phyloP scores from a whole-genome alignment of 2,888 invertebrate species.

The Tupiocoris notatus region DNA sequence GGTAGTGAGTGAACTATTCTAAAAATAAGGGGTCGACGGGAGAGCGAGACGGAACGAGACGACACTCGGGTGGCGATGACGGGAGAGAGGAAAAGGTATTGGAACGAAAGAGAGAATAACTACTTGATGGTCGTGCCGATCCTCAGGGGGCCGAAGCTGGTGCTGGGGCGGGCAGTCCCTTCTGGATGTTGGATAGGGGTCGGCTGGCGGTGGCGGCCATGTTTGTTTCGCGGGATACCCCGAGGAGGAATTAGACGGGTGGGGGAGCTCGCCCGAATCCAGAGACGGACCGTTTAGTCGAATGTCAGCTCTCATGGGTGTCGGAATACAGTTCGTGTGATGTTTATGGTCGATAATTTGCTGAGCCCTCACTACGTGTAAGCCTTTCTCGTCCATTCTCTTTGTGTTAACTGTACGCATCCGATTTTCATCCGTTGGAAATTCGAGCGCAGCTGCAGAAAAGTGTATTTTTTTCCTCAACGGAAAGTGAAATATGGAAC shows the following conservation, averaged over 20 bases:
- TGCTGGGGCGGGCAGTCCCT: slow-evolving; percentile 10
- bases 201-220: slow-evolving; percentile 23
- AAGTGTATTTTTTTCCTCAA: background rate
- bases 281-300: slow-evolving; percentile 21
- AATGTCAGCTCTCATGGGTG: slow-evolving; percentile 36
- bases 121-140: background rate
- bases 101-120: background rate
- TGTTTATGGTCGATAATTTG: slow-evolving; percentile 48
- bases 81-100: background rate
- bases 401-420: background rate
- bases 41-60: background rate
- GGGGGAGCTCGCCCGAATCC: background rate
- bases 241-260: background rate
- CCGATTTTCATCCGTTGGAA: slow-evolving; percentile 13
- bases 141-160: background rate
- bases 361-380: slow-evolving; percentile 46
- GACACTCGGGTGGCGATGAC: background rate
- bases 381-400: background rate
- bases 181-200: too few species aligned
- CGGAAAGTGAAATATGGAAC: slow-evolving; percentile 6
- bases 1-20: slow-evolving; percentile 36
- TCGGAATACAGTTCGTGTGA: slow-evolving; percentile 20
- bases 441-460: background rate
- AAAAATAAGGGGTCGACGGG: slow-evolving; percentile 12
- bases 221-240: slow-evolving; percentile 16